Evolutionary conservation across 2,797 vertebrate species (phyloP), one percentile per base, ranked within the genome.

Genomic region (Micromesistius poutassou): DNA sequence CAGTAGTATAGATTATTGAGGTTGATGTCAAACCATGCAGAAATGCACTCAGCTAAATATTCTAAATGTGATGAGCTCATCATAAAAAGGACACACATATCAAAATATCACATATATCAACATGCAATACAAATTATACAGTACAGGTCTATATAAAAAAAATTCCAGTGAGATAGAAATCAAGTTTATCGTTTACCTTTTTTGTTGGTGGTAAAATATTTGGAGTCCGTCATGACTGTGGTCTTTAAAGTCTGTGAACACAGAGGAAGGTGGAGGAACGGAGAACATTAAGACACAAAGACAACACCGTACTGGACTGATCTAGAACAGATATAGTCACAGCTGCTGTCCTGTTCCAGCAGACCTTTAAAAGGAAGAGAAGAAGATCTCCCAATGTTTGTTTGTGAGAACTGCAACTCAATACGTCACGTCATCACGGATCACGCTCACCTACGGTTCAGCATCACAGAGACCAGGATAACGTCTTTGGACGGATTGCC

Each of bases 151-250:
- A 8, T 62, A 25, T 62, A 10, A 62, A 7, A 7, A 50, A 22
- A 62, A 62, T 22, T 62, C 22, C 55, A 62, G 55, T 62, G 55
- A 62, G 55, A 62, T 62, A 62, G 40, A 40, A 19, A 42, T 50
- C 16, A 30, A 31, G 28, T 2, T 30, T 46, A 31, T 10, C 62
- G 28, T 66, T 92, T 78, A 98, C 98, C 98, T 94, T 99, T 99
- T 93, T 99, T 99, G 93, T 98, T 99, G 73, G 98, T 99, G 31
- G 98, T 99, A 87, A 99, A 99, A 91, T 99, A 99, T 90, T 99
- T 99, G 85, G 98, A 98, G 93, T 99, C 98, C 12, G 98, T 99
- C 98, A 99, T 99, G 93, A 85, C 92, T 94, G 77, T 82, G 82
- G 88, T 46, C 91, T 90, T 91, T 95, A 78, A 90, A 78, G 84